Evolutionary conservation across 2,888 invertebrate species (phyloP).

Genomic region (Cryptophagus acutangulus): DNA sequence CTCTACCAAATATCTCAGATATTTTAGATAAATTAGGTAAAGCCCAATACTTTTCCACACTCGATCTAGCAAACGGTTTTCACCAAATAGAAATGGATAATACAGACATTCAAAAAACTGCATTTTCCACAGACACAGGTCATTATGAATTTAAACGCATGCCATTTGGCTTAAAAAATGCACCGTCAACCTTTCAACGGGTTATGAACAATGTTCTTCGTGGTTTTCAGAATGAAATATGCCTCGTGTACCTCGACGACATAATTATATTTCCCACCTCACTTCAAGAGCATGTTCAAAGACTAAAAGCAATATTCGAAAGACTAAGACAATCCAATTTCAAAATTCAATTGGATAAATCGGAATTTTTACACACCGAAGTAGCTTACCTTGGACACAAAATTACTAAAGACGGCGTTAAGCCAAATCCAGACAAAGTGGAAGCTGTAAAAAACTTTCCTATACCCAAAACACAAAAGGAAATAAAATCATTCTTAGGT

Average conservation of each 20-base stretch:
- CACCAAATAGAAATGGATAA: conserved; percentile 17
- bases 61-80: conserved; percentile 16
- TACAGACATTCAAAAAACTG: conserved; percentile 14
- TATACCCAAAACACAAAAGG: conserved; percentile 16
- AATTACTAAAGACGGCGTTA: conserved; percentile 22
- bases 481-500: conserved; percentile 25
- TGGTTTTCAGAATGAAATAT: conserved; percentile 28
- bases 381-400: conserved; percentile 22
- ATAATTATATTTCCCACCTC: conserved; percentile 31
- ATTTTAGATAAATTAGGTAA: conserved; percentile 18
- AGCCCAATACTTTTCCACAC: conserved; percentile 17
- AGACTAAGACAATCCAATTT: conserved; percentile 20
- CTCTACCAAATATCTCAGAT: conserved; percentile 13
- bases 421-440: conserved; percentile 21
- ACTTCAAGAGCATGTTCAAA: conserved; percentile 28
- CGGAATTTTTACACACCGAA: conserved; percentile 23
- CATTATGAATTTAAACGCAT: conserved; percentile 15
- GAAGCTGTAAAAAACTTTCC: conserved; percentile 19
- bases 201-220: conserved; percentile 34
- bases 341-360: conserved; percentile 24
- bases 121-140: conserved; percentile 15
- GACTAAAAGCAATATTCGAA: conserved; percentile 26
- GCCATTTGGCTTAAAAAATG: conserved; percentile 17
- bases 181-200: conserved; percentile 27
- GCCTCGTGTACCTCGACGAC: conserved; percentile 41